These are phyloP conservation scores for Galleria mellonella DNA, from an alignment of 1,140 invertebrate species.

Conservation along the genomic window DNA sequence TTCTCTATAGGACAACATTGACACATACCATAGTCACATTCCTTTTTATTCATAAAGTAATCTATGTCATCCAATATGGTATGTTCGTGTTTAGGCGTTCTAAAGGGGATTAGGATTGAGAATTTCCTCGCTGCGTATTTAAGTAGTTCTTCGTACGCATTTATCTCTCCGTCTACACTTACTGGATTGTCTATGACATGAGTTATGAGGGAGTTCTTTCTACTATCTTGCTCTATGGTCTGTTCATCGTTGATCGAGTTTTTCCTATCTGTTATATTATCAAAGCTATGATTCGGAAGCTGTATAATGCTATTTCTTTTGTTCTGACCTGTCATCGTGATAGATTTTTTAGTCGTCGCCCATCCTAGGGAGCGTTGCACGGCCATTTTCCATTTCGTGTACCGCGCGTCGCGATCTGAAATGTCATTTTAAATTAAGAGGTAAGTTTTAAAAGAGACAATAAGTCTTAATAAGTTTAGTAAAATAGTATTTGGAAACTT, in stretches of 20 bases:
- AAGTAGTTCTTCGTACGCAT: conserved; percentile 40
- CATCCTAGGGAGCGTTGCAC: conserved; percentile 91
- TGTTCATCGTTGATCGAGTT: conserved; percentile 1
- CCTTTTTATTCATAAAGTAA: conserved; percentile 55
- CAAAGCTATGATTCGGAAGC: conserved; percentile 20
- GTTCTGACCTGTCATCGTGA: conserved; percentile 82
- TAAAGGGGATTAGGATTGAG: conserved; percentile 41
- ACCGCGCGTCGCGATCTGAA: conserved; percentile 87
- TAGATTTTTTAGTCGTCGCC: conserved; percentile 83
- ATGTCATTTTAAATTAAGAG: conserved; percentile 10
- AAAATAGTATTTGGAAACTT: no score
- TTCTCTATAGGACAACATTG: conserved; percentile 48
- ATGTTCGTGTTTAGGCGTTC: conserved; percentile 32
- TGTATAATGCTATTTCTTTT: conserved; percentile 54
- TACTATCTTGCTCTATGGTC: conserved; percentile 14
- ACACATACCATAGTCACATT: conserved; percentile 59
- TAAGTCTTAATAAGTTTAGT: not conserved
- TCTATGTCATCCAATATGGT: conserved; percentile 60
- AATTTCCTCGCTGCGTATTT: conserved; percentile 53
- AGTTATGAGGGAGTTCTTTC: conserved; percentile 34
- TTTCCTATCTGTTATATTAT: conserved; percentile 2
- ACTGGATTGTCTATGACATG: conserved; percentile 12
- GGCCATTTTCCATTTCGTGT: conserved; percentile 94
- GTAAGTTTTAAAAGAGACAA: not conserved
- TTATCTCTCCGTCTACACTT: conserved; percentile 27